These are phyloP conservation scores for Calliphora vicina DNA, from an alignment of 1,140 invertebrate species.

Conservation along the genomic window DNA sequence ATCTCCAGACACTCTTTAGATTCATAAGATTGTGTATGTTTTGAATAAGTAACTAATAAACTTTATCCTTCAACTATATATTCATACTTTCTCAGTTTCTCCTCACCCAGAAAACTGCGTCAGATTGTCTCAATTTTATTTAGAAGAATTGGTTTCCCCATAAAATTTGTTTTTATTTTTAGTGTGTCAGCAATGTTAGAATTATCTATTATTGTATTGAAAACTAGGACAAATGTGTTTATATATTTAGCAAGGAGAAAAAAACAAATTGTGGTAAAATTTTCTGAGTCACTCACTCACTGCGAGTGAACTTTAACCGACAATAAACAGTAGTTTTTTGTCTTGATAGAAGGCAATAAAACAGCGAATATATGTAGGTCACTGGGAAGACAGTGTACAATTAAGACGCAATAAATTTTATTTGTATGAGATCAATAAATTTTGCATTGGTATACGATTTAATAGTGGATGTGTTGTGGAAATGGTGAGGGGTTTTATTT, in stretches of 20 bases:
- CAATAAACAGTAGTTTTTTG: background rate
- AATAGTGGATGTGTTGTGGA: too few relatives aligned
- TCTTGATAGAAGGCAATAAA: background rate
- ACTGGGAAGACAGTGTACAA: background rate
- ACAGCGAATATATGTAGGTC: background rate
- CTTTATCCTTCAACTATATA: background rate
- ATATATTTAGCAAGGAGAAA: background rate
- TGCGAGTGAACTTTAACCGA: background rate
- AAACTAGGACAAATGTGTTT: constrained; percentile 12
- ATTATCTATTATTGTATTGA: background rate
- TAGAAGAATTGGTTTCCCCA: background rate
- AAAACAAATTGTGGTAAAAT: background rate
- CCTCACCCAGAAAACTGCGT: background rate
- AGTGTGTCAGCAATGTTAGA: background rate
- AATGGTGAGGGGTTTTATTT: too few relatives aligned
- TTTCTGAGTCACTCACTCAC: background rate
- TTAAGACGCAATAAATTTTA: background rate
- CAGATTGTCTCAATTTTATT: background rate
- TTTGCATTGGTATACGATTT: too few relatives aligned
- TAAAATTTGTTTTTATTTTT: background rate
- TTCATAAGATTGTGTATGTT: background rate
- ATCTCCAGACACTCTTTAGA: background rate
- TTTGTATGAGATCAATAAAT: background rate
- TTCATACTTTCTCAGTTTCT: background rate
- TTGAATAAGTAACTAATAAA: background rate